These are phyloP conservation scores for Thereva unica DNA, from an alignment of 2,888 invertebrate species.

Conservation along the genomic window DNA sequence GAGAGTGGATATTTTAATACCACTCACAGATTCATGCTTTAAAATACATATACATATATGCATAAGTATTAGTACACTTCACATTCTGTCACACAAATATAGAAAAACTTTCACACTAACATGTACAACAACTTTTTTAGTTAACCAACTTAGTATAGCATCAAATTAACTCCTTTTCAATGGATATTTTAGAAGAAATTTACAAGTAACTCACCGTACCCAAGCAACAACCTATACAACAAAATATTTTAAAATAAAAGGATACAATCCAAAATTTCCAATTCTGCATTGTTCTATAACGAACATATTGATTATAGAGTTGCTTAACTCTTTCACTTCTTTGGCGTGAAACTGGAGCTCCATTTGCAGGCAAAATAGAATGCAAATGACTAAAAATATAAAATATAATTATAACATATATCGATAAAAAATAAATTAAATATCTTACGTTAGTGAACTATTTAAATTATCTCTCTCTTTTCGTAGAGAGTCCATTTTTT, in stretches of 20 bases:
- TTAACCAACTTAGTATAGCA: too few relatives aligned
- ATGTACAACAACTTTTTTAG: too few relatives aligned
- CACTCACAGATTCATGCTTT: too few relatives aligned
- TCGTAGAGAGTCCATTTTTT: slow-evolving; percentile 85
- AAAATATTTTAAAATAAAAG: slow-evolving; percentile 32
- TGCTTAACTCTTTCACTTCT: slow-evolving; percentile 89
- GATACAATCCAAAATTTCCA: slow-evolving; percentile 99
- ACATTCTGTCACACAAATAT: too few relatives aligned
- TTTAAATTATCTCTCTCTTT: slow-evolving; percentile 91
- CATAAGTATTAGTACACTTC: too few relatives aligned
- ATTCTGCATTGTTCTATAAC: slow-evolving; percentile 81
- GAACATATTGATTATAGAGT: slow-evolving; percentile 91
- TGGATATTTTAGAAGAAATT: too few relatives aligned
- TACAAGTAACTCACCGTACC: too few relatives aligned
- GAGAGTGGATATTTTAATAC: too few relatives aligned
- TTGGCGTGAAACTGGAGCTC: slow-evolving; percentile 89
- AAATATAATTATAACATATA: slow-evolving; percentile 21
- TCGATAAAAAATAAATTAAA: slow-evolving; percentile 7
- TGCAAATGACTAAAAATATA: slow-evolving; percentile 81
- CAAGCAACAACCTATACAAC: too few relatives aligned
- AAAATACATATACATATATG: too few relatives aligned
- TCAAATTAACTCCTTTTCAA: too few relatives aligned
- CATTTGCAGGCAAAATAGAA: slow-evolving; percentile 91
- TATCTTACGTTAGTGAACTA: slow-evolving; percentile 79
- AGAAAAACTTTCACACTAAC: too few relatives aligned